These are phyloP conservation scores for Acrobasis suavella DNA, from an alignment of 2,888 invertebrate species.

Conservation along the genomic window DNA sequence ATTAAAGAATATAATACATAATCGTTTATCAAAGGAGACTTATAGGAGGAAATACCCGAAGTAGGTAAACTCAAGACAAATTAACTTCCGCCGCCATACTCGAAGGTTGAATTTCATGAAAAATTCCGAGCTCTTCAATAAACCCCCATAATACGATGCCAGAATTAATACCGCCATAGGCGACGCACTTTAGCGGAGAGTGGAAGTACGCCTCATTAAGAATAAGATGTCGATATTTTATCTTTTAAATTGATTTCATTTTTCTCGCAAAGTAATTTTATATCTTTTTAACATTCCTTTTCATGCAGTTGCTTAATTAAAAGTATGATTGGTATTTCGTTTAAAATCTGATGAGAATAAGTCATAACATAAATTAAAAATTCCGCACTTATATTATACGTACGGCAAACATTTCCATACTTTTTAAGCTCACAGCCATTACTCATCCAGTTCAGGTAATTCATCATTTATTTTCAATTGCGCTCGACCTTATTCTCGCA, in stretches of 20 bases:
- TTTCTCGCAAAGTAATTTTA: slow-evolving; percentile 25
- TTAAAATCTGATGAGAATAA: too few species aligned
- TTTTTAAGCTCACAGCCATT: background rate
- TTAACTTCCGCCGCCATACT: slow-evolving; percentile 45
- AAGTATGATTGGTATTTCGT: too few species aligned
- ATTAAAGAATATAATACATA: slow-evolving; percentile 15
- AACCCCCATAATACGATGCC: slow-evolving; percentile 55
- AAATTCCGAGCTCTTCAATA: slow-evolving; percentile 65
- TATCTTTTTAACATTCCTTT: background rate
- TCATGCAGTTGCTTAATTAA: background rate
- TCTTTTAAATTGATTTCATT: slow-evolving; percentile 14
- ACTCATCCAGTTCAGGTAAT: background rate
- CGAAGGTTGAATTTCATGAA: slow-evolving; percentile 45
- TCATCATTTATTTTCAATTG: slow-evolving; percentile 22
- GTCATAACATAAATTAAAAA: too few species aligned
- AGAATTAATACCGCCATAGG: slow-evolving; percentile 50
- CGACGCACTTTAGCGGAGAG: background rate
- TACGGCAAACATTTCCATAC: background rate
- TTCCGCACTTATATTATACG: background rate
- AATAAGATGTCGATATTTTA: slow-evolving; percentile 9
- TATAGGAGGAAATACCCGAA: slow-evolving; percentile 20
- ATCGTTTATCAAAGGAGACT: slow-evolving; percentile 10
- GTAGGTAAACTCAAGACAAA: slow-evolving; percentile 30
- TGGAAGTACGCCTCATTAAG: background rate
- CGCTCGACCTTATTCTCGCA: slow-evolving; percentile 7